Percentiles rank a stretch among this genome's conserved stretches.
phyloP scores from a whole-genome alignment of 2,113 vertebrate species.

The Lepus timidus region DNA sequence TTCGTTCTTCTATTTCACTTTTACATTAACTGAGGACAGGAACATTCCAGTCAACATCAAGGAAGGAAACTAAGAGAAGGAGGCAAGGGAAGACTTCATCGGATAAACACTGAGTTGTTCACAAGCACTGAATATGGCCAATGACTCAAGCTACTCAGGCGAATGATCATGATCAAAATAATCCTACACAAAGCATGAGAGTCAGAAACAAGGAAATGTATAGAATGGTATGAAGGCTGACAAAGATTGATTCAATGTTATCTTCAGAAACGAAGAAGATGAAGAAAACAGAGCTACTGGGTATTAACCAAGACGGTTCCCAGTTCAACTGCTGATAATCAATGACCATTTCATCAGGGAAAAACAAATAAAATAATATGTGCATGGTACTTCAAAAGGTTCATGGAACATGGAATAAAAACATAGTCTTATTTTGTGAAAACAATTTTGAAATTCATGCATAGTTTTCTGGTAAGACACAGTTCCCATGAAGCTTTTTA shows the following conservation, averaged over 20 bases:
- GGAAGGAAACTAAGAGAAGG: not conserved
- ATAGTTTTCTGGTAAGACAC: no score
- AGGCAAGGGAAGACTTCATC: not conserved
- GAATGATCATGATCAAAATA: not conserved
- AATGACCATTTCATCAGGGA: not conserved
- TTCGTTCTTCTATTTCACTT: conserved; percentile 24
- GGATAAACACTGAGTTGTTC: not conserved
- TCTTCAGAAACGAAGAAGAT: not conserved
- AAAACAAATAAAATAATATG: not conserved
- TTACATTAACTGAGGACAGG: not conserved
- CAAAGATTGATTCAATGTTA: not conserved
- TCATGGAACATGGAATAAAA: no score
- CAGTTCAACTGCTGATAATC: not conserved
- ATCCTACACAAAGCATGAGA: not conserved
- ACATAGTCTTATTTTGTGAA: no score
- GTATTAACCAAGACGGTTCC: not conserved
- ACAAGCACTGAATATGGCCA: not conserved
- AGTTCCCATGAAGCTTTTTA: no score
- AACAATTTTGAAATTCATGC: no score
- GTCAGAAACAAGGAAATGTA: not conserved
- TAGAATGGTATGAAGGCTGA: not conserved
- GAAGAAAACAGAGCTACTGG: not conserved
- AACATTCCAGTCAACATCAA: not conserved
- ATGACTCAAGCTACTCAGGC: not conserved
- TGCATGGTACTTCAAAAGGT: no score